Percentiles rank a stretch among this genome's conserved stretches.
Evolutionary conservation across 2,113 vertebrate genomes (phyloP).

Genomic region (Maccullochella peelii): DNA sequence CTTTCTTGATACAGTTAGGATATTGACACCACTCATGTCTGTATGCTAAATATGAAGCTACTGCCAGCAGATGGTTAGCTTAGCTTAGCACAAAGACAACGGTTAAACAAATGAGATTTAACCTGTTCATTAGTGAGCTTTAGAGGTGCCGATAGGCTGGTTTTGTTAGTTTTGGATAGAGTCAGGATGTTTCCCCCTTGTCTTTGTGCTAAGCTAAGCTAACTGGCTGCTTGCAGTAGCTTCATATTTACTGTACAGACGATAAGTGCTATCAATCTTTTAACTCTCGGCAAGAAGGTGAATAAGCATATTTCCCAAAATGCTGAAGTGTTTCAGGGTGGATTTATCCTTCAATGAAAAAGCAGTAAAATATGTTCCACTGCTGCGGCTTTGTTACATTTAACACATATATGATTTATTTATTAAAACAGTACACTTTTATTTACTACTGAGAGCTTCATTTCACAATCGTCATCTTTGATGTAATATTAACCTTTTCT

Average conservation of each 20-base stretch:
- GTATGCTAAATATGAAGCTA: not conserved
- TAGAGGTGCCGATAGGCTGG: not conserved
- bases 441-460: not conserved
- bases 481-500: slow-evolving; percentile 26
- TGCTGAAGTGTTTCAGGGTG: not conserved
- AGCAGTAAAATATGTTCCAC: not conserved
- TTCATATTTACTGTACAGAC: not conserved
- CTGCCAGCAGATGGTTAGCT: not conserved
- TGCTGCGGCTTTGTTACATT: not conserved
- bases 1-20: not conserved
- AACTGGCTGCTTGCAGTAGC: not conserved
- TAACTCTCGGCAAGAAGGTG: not conserved
- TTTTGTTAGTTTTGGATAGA: not conserved
- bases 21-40: not conserved
- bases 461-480: slow-evolving; percentile 3
- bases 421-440: slow-evolving; percentile 12
- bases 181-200: not conserved
- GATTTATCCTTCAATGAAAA: slow-evolving; percentile 10
- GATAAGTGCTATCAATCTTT: not conserved
- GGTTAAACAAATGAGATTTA: not conserved
- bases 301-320: not conserved
- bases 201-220: slow-evolving; percentile 14
- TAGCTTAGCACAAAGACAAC: not conserved
- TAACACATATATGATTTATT: slow-evolving; percentile 27
- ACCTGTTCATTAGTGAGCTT: not conserved